A percentile compares a stretch with the other conserved stretches of the same genome.
Evolutionary conservation across 2,888 invertebrate genomes (phyloP).

Genomic region (Ormyrus pomaceus): DNA sequence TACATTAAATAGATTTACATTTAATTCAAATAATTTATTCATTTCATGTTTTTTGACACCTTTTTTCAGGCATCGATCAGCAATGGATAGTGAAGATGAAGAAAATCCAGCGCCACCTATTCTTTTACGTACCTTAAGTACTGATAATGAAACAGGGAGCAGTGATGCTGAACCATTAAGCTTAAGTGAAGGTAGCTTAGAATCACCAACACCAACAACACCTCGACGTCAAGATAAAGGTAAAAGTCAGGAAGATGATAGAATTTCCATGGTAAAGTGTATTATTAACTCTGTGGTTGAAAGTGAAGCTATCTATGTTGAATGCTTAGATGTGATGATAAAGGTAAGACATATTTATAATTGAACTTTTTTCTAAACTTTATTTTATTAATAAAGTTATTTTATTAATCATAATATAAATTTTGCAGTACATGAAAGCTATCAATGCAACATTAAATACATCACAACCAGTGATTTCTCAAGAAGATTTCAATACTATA

Average conservation of each 20-base stretch:
- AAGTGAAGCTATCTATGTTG: slow-evolving; percentile 93
- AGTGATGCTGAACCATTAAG: slow-evolving; percentile 74
- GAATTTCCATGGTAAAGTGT: slow-evolving; percentile 90
- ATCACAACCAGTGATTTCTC: slow-evolving; percentile 92
- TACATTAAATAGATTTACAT: neutral
- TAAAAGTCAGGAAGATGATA: slow-evolving; percentile 85
- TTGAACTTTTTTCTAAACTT: slow-evolving; percentile 10
- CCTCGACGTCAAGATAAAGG: slow-evolving; percentile 74
- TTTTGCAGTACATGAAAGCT: slow-evolving; percentile 91
- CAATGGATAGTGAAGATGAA: slow-evolving; percentile 74
- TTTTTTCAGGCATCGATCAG: slow-evolving; percentile 69
- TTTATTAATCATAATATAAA: neutral
- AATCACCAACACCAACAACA: slow-evolving; percentile 74
- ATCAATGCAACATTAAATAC: slow-evolving; percentile 91
- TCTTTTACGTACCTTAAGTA: slow-evolving; percentile 71
- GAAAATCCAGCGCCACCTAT: slow-evolving; percentile 73
- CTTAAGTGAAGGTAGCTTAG: slow-evolving; percentile 73
- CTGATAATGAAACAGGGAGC: slow-evolving; percentile 74
- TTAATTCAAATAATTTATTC: neutral
- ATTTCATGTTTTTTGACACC: neutral
- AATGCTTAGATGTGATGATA: slow-evolving; percentile 91
- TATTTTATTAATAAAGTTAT: neutral
- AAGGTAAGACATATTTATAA: slow-evolving; percentile 79
- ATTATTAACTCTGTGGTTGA: slow-evolving; percentile 93
- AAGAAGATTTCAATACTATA: slow-evolving; percentile 92